Conservation (phyloP, 2,888 invertebrate genomes). For the Nymphalis polychloros region DNA sequence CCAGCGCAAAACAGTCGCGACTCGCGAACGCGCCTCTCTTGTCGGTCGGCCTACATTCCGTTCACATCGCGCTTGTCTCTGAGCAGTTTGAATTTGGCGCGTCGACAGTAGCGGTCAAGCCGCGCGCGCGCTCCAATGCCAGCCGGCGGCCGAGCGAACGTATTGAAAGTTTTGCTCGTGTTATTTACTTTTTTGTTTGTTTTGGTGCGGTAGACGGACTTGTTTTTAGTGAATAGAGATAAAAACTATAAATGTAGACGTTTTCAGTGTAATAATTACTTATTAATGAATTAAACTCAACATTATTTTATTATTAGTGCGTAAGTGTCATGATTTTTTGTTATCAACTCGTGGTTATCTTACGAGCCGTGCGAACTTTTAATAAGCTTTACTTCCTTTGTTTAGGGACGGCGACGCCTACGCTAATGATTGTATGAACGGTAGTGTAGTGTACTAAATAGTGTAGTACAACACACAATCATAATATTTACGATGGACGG, state of each 20-base stretch:
- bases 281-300: conserved; percentile 26
- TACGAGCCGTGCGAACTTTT: conserved; percentile 65
- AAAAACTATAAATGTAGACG: conserved; percentile 40
- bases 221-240: conserved; percentile 46
- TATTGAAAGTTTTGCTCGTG: conserved; percentile 58
- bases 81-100: conserved; percentile 76
- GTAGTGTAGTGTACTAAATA: conserved; percentile 55
- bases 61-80: conserved; percentile 37
- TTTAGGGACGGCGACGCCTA: conserved; percentile 71
- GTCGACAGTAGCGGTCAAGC: conserved; percentile 53
- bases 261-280: conserved; percentile 34
- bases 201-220: conserved; percentile 46
- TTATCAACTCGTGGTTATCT: conserved; percentile 62
- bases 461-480: conserved; percentile 43
- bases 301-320: conserved; percentile 47
- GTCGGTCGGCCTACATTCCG: conserved; percentile 39
- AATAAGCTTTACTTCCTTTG: conserved; percentile 73
- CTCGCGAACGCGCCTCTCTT: conserved; percentile 31
- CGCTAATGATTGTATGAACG: conserved; percentile 55
- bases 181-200: conserved; percentile 55
- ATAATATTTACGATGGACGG: conserved; percentile 61
- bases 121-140: conserved; percentile 60
- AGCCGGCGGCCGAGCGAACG: conserved; percentile 53
- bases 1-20: conserved; percentile 33
- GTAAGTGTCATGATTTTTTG: conserved; percentile 54